These are phyloP conservation scores for Arctocebus calabarensis DNA, from an alignment of 2,797 vertebrate genomes.

Conservation along the genomic window DNA sequence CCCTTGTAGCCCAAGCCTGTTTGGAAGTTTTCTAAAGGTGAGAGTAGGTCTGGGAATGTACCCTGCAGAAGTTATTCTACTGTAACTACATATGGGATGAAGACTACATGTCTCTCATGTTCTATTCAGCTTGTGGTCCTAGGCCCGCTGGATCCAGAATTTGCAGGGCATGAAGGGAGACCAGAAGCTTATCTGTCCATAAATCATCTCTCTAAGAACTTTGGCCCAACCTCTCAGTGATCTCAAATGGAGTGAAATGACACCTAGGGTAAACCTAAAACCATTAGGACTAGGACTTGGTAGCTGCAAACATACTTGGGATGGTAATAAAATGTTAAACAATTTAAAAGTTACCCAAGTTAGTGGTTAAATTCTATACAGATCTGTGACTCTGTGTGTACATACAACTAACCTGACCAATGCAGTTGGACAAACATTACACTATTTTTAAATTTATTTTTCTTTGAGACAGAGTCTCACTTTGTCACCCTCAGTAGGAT, in stretches of 20 bases:
- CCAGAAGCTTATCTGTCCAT: background rate
- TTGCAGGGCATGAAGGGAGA: background rate
- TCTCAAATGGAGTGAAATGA: background rate
- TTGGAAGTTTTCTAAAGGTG: slow-evolving; percentile 13
- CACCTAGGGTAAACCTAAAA: background rate
- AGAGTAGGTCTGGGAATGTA: background rate
- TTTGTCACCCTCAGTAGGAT: too few species aligned
- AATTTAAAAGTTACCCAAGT: slow-evolving; percentile 43
- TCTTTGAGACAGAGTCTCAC: too few species aligned
- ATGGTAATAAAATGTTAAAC: background rate
- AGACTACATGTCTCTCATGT: background rate
- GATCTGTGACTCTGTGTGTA: background rate
- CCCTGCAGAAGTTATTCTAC: background rate
- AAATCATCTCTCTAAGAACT: slow-evolving; percentile 3
- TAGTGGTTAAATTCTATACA: slow-evolving; percentile 18
- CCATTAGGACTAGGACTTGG: background rate
- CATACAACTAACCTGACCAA: background rate
- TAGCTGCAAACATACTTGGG: background rate
- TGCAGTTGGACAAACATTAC: background rate
- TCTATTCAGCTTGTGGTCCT: background rate
- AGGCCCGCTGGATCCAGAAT: background rate
- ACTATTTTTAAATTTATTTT: background rate
- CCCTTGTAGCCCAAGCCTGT: background rate
- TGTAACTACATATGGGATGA: background rate
- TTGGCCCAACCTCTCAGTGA: background rate